Percentiles rank a stretch among this genome's conserved stretches.
phyloP scores from a whole-genome alignment of 1,140 invertebrate species.

The Luehdorfia chinensis region DNA sequence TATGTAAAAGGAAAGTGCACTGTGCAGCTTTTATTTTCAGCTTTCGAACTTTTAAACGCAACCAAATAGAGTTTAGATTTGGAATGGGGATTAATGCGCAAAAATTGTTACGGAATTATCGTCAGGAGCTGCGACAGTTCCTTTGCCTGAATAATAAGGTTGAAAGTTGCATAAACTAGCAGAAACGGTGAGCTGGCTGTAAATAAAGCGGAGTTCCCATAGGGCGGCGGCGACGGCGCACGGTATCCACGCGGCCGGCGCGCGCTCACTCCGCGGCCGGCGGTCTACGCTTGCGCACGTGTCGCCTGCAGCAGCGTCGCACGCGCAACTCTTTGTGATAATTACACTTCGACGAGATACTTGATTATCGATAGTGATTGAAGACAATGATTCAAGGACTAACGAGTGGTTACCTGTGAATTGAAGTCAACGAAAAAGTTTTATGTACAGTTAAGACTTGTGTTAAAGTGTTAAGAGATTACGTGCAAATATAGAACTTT shows the following conservation, averaged over 20 bases:
- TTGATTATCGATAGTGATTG: background rate
- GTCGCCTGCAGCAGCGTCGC: constrained; percentile 16
- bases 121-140: background rate
- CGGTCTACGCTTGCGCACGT: constrained; percentile 62
- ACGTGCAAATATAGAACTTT: too few relatives aligned
- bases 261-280: constrained; percentile 50
- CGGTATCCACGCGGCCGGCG: constrained; percentile 37
- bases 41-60: constrained; percentile 3
- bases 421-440: too few relatives aligned
- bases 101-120: constrained; percentile 4
- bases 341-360: too few relatives aligned
- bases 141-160: constrained; percentile 6
- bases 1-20: constrained; percentile 14
- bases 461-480: too few relatives aligned
- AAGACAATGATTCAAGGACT: too few relatives aligned
- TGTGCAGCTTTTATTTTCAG: constrained; percentile 1
- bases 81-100: constrained; percentile 2
- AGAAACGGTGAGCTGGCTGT: background rate
- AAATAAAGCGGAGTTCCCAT: constrained; percentile 23
- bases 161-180: background rate
- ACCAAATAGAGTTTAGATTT: constrained; percentile 11
- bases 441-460: too few relatives aligned
- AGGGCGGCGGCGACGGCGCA: constrained; percentile 29
- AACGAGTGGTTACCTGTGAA: too few relatives aligned
- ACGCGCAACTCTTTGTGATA: constrained; percentile 4